Conservation (phyloP, 2,888 invertebrate species). For the Drosophila paranaensis region DNA sequence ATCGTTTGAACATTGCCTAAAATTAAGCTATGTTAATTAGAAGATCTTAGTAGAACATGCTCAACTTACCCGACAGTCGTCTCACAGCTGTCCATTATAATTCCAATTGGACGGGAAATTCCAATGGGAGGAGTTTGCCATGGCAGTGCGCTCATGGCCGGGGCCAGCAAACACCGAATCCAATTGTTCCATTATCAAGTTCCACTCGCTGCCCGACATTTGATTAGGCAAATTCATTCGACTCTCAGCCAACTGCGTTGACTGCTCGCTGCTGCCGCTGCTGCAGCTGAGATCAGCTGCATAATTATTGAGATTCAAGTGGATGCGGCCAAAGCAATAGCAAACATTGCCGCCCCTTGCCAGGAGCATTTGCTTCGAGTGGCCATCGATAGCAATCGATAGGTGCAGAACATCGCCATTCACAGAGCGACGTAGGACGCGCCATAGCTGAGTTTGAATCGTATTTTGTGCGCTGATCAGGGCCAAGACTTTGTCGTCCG, state of each 20-base stretch:
- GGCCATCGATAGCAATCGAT: conserved; percentile 10
- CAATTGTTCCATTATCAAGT: neutral
- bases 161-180: neutral
- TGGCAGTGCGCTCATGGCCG: neutral
- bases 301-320: conserved; percentile 6
- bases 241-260: neutral
- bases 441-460: conserved; percentile 1
- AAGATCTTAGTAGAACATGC: neutral
- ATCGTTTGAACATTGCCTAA: neutral
- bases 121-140: too few relatives aligned
- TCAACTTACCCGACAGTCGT: neutral
- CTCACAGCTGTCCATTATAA: neutral
- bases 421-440: neutral
- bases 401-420: neutral
- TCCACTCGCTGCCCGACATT: neutral
- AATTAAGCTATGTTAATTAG: neutral
- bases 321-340: conserved; percentile 8
- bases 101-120: neutral
- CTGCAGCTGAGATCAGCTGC: neutral
- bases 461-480: conserved; percentile 7
- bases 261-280: neutral
- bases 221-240: too few relatives aligned
- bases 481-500: conserved; percentile 3
- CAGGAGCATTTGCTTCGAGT: neutral
- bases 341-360: neutral